These are phyloP conservation scores for Resseliella maxima DNA, from an alignment of 2,888 invertebrate genomes.

Conservation along the genomic window DNA sequence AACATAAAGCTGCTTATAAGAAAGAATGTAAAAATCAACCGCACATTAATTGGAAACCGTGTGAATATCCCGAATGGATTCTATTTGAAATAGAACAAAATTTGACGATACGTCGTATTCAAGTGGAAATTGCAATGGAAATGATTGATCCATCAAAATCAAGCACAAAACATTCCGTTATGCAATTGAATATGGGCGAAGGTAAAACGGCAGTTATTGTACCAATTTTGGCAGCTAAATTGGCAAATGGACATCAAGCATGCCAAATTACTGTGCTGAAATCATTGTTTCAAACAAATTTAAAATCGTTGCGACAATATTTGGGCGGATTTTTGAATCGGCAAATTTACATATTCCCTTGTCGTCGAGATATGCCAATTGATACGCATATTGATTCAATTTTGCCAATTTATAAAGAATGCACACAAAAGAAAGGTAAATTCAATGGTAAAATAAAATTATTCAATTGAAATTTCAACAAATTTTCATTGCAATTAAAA, in stretches of 20 bases:
- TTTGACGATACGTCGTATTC: slow-evolving; percentile 50
- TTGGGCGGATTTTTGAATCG: slow-evolving; percentile 55
- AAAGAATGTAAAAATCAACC: not conserved
- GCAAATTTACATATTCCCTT: slow-evolving; percentile 52
- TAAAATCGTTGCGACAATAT: slow-evolving; percentile 44
- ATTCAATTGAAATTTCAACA: too few relatives aligned
- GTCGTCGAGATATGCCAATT: slow-evolving; percentile 28
- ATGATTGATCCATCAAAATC: slow-evolving; percentile 52
- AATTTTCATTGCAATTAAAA: too few relatives aligned
- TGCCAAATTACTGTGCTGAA: slow-evolving; percentile 54
- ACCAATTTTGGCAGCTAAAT: not conserved
- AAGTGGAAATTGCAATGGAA: slow-evolving; percentile 20
- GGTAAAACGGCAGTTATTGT: slow-evolving; percentile 56
- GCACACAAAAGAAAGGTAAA: too few relatives aligned
- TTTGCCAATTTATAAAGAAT: too few relatives aligned
- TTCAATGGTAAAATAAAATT: too few relatives aligned
- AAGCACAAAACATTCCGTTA: slow-evolving; percentile 34
- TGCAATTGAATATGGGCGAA: slow-evolving; percentile 56
- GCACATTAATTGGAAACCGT: slow-evolving; percentile 38
- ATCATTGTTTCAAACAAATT: slow-evolving; percentile 48
- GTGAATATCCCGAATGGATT: slow-evolving; percentile 56
- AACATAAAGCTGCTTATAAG: not conserved
- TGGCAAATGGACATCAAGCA: slow-evolving; percentile 24
- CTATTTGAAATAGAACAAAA: slow-evolving; percentile 54
- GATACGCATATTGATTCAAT: too few relatives aligned